Conservation (phyloP, 2,888 invertebrate species). For the Lucinisca nassula region DNA sequence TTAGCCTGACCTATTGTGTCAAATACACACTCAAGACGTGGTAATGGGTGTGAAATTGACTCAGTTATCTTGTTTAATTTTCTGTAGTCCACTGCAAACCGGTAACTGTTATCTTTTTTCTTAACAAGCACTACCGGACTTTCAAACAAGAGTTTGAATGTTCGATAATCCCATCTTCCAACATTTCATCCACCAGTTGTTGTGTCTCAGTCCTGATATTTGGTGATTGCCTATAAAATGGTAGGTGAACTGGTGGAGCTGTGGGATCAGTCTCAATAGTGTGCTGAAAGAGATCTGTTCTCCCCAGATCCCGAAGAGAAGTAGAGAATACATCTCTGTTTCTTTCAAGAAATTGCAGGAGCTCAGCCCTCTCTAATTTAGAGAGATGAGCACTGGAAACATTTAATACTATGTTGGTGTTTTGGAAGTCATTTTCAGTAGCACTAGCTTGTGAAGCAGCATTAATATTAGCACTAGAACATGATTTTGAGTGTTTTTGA, state of each 20-base stretch:
- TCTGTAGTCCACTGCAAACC: constrained; percentile 69
- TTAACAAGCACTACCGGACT: constrained; percentile 56
- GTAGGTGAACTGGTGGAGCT: constrained; percentile 4
- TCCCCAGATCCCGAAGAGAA: neutral
- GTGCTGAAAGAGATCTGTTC: neutral
- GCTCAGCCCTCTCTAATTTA: neutral
- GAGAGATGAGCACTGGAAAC: neutral
- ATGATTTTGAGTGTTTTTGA: neutral
- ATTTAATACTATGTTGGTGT: neutral
- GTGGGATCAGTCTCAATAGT: neutral
- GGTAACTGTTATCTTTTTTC: constrained; percentile 53
- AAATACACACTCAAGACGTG: constrained; percentile 63
- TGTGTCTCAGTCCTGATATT: neutral
- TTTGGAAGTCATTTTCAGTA: neutral
- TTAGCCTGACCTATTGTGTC: constrained; percentile 50
- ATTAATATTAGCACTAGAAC: neutral
- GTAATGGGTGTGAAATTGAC: constrained; percentile 67
- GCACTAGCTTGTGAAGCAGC: neutral
- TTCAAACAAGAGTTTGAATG: constrained; percentile 58
- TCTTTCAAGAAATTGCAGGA: neutral
- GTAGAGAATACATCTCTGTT: neutral
- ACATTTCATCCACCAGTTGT: constrained; percentile 26
- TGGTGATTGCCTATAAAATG: neutral
- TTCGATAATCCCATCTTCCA: constrained; percentile 45
- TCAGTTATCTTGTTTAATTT: constrained; percentile 62